Conservation (phyloP, 2,113 vertebrate species). For the Prunella fulvescens region DNA sequence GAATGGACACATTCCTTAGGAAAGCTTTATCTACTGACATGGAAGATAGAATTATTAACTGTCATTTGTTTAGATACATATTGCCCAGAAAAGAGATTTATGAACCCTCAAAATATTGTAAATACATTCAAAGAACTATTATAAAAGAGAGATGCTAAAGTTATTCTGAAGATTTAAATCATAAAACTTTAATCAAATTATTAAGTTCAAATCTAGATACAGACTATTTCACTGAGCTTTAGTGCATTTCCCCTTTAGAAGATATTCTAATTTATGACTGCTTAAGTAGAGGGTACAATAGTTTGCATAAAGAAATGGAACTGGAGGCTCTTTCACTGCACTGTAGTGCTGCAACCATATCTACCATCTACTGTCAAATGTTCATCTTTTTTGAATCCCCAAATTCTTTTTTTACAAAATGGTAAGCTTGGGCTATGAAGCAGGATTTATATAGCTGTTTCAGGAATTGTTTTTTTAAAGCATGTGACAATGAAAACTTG, state of each 20-base stretch:
- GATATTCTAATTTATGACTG: background rate
- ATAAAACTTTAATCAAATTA: conserved; percentile 35
- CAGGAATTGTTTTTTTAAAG: conserved; percentile 46
- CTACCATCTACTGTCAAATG: conserved; percentile 18
- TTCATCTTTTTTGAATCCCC: background rate
- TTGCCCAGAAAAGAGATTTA: background rate
- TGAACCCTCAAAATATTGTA: background rate
- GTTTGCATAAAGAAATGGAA: conserved; percentile 43
- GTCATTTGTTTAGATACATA: background rate
- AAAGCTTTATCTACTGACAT: background rate
- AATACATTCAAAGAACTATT: background rate
- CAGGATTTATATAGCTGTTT: conserved; percentile 37
- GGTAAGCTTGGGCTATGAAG: background rate
- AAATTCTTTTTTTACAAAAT: conserved; percentile 26
- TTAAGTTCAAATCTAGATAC: conserved; percentile 33
- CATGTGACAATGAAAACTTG: background rate
- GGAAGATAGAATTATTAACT: background rate
- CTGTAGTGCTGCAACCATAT: background rate
- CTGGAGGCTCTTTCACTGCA: background rate
- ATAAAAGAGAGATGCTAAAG: background rate
- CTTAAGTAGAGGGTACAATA: conserved; percentile 22
- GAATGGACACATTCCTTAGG: background rate
- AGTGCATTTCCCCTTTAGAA: background rate
- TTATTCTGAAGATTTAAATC: background rate
- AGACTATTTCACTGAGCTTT: conserved; percentile 13